Evolutionary conservation across 2,888 invertebrate species (phyloP).

Genomic region (Xylophagus ater): DNA sequence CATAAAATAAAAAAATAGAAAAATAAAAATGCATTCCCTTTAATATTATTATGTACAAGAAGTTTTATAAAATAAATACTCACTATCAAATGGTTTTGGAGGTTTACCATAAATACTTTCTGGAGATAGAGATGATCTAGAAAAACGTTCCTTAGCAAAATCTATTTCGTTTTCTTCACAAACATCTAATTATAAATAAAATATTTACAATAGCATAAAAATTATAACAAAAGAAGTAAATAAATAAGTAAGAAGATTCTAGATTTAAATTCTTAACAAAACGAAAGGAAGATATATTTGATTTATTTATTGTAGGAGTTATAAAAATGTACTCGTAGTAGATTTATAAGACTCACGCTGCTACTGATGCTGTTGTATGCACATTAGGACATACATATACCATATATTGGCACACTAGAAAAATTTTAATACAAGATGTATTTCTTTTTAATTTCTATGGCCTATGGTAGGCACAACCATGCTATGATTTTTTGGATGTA

Average conservation of each 20-base stretch:
- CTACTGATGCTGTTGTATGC: too few species aligned
- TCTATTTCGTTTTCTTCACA: slow-evolving; percentile 20
- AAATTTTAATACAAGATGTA: too few species aligned
- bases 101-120: slow-evolving; percentile 11
- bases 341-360: too few species aligned
- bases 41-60: background rate
- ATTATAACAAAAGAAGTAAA: background rate
- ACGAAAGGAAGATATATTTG: too few species aligned
- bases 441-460: too few species aligned
- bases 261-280: background rate
- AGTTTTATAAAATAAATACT: background rate
- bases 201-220: background rate
- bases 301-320: too few species aligned
- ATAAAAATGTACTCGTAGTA: too few species aligned
- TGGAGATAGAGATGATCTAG: slow-evolving; percentile 19
- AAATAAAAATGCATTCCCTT: background rate
- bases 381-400: too few species aligned
- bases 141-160: slow-evolving; percentile 15
- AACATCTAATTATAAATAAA: slow-evolving; percentile 14
- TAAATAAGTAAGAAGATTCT: background rate
- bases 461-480: too few species aligned
- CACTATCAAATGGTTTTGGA: slow-evolving; percentile 6
- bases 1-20: slow-evolving; percentile 2
- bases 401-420: too few species aligned
- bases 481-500: too few species aligned